Evolutionary conservation across 2,888 invertebrate genomes (phyloP).

Genomic region (Uloborus plumipes): DNA sequence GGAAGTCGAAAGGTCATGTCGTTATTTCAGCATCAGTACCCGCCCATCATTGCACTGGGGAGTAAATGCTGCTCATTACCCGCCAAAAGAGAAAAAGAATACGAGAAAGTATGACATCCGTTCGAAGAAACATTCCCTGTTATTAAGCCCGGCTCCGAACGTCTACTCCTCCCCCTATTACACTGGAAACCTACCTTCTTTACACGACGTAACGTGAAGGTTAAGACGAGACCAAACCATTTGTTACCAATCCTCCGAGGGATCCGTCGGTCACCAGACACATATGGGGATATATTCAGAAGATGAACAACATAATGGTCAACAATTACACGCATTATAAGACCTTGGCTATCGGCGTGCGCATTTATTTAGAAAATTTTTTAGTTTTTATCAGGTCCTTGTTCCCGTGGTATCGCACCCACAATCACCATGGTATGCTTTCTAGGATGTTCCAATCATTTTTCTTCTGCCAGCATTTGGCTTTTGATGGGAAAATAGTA

Average conservation of each 20-base stretch:
- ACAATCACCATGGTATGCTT: slow-evolving; percentile 40
- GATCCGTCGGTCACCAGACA: slow-evolving; percentile 8
- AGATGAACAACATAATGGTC: slow-evolving; percentile 54
- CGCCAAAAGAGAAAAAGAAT: slow-evolving; percentile 33
- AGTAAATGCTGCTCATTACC: slow-evolving; percentile 35
- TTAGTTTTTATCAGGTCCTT: not conserved
- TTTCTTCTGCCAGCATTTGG: slow-evolving; percentile 32
- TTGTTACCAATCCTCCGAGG: slow-evolving; percentile 32
- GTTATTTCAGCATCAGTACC: slow-evolving; percentile 45
- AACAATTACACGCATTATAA: slow-evolving; percentile 55
- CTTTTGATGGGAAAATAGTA: slow-evolving; percentile 49
- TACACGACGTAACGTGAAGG: slow-evolving; percentile 36
- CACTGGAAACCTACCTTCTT: slow-evolving; percentile 41
- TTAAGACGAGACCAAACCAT: slow-evolving; percentile 27
- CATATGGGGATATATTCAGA: not conserved
- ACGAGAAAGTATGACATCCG: slow-evolving; percentile 58
- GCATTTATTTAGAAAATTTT: slow-evolving; percentile 34
- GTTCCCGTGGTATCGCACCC: slow-evolving; percentile 47
- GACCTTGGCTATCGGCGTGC: slow-evolving; percentile 45
- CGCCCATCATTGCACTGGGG: slow-evolving; percentile 33
- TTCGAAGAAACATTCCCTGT: slow-evolving; percentile 35
- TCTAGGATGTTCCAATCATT: slow-evolving; percentile 51
- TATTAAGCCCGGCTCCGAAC: slow-evolving; percentile 51
- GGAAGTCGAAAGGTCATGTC: slow-evolving; percentile 39
- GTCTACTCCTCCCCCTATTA: slow-evolving; percentile 47